Evolutionary conservation across 2,797 vertebrate genomes (phyloP).

Genomic region (Lepus oiostolus): DNA sequence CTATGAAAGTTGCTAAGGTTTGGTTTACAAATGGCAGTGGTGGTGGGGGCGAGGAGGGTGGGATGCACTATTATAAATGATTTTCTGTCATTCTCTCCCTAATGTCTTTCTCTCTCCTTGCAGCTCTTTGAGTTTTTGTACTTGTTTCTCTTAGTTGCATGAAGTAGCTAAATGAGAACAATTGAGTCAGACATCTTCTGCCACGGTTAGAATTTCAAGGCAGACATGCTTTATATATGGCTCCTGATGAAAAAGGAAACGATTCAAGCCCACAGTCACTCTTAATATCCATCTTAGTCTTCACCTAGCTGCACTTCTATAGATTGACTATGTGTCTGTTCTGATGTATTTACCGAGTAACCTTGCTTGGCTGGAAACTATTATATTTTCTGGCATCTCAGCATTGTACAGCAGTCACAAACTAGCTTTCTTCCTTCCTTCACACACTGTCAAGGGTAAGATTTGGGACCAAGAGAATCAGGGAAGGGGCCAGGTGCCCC

Average conservation of each 20-base stretch:
- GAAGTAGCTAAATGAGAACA: conserved; percentile 58
- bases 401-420: conserved; percentile 31
- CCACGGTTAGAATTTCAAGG: conserved; percentile 61
- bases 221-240: conserved; percentile 54
- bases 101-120: conserved; percentile 19
- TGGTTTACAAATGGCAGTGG: not conserved
- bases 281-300: conserved; percentile 57
- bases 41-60: accelerated
- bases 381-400: conserved; percentile 61
- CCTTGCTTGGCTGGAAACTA: conserved; percentile 30
- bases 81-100: conserved; percentile 49
- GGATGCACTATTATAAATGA: not conserved
- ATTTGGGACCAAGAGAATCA: not conserved
- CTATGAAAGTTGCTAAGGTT: not conserved
- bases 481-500: not conserved
- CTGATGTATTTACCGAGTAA: conserved; percentile 61
- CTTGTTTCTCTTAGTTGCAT: conserved; percentile 60
- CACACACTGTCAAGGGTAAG: not conserved
- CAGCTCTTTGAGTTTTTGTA: conserved; percentile 31
- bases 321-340: conserved; percentile 72
- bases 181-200: conserved; percentile 63
- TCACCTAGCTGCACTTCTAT: not conserved
- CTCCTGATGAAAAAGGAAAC: not conserved
- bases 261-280: conserved; percentile 56
- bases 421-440: not conserved